Base-by-base conservation (phyloP, 2,888 invertebrate species). In the Papilio protenor region DNA sequence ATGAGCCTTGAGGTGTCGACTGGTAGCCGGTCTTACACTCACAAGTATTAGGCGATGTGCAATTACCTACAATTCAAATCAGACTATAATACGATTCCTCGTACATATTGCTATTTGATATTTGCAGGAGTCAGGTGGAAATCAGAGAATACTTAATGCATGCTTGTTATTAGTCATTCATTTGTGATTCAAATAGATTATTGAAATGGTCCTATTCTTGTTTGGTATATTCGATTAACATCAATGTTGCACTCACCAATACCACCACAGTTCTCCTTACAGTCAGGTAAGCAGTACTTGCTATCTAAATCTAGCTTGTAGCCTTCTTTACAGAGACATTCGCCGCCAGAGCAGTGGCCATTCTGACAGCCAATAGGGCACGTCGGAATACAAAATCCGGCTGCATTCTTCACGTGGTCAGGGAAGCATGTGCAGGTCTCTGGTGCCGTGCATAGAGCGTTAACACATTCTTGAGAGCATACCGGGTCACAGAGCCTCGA, bases 341-440 rank as follows among this genome's bases (percentile, higher is more conserved):
- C 94, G 0, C 95, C 94, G 0, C 95, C 91, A 80, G 95, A 92
- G 81, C 97, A 97, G 2, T 95, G 92, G 0, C 97, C 97, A 80
- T 97, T 96, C 80, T 96, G 94, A 82, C 97, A 97, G 0, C 96
- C 96, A 27, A 96, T 95, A 0, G 97, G 97, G 78, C 97, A 97
- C 0, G 96, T 96, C 2, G 96, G 94, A 0, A 96, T 91, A 81
- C 97, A 97, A 78, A 93, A 88, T 1, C 91, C 95, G 11, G 86
- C 94, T 21, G 90, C 83, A 81, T 96, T 96, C 83, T 93, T 95
- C 45, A 96, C 94, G 83, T 95, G 96, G 69, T 96, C 96, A 11
- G 95, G 92, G 83, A 94, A 95, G 87, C 97, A 96, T 10, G 93
- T 92, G 92, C 97, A 97, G 0, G 94, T 93, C 40, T 96, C 95